Conservation (phyloP, 2,888 invertebrate species). For the Perithous albicinctus region DNA sequence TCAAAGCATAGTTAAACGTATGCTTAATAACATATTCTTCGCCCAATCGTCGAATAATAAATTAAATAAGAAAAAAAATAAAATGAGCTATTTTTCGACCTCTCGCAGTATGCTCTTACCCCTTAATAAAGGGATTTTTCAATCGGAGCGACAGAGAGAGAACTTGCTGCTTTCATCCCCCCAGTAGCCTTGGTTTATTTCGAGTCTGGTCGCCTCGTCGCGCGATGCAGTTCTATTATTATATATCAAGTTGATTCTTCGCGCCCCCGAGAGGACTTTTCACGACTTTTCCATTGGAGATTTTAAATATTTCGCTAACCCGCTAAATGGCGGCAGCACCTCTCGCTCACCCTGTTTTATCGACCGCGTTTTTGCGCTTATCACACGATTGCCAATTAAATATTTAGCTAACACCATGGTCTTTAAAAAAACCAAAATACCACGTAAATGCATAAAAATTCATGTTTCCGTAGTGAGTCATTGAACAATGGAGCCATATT, state of each 20-base stretch:
- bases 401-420: background rate
- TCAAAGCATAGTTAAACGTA: too few relatives aligned
- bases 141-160: background rate
- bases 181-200: slow-evolving; percentile 46
- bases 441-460: background rate
- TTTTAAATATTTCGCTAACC: background rate
- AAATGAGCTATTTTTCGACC: too few relatives aligned
- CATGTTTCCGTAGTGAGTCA: background rate
- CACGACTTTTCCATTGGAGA: slow-evolving; percentile 28
- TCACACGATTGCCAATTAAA: slow-evolving; percentile 25
- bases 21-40: too few relatives aligned
- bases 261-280: slow-evolving; percentile 3
- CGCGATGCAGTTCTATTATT: slow-evolving; percentile 30
- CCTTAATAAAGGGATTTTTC: background rate
- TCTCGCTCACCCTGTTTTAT: background rate
- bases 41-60: too few relatives aligned
- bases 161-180: slow-evolving; percentile 12
- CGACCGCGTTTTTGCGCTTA: background rate
- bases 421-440: background rate
- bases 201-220: slow-evolving; percentile 19
- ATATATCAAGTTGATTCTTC: slow-evolving; percentile 10
- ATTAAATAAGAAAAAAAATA: too few relatives aligned
- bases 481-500: background rate
- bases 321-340: slow-evolving; percentile 42
- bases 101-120: too few relatives aligned